Evolutionary conservation across 2,888 invertebrate genomes (phyloP), one percentile per base, ranked within the genome.

Genomic region (Alsophila aescularia): DNA sequence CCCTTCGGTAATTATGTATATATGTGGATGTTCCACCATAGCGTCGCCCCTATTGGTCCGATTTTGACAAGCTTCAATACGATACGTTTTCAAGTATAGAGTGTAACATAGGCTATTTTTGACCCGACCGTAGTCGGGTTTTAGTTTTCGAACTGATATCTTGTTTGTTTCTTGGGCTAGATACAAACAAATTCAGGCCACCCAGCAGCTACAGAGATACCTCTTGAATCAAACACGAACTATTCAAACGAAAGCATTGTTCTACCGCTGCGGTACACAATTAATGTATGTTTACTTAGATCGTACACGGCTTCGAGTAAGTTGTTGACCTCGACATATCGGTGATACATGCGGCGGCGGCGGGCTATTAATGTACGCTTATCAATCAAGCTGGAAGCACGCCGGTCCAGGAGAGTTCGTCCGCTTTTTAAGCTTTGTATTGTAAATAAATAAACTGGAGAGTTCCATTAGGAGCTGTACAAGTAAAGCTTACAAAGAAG

Each of bases 341-440:
- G 67, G 66, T 68, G 63, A 62, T 54, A 66, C 59, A 65, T 52
- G 47, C 60, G 55, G 52, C 40, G 55, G 52, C 40, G 44, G 59
- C 53, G n/a, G 37, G 36, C 41, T 69, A 69, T 67, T 65, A 62
- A 65, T n/a, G n/a, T 70, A 72, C 55, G 54, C 55, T 69, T 72
- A 70, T 72, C 70, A 70, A 64, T 63, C 55, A 64, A 58, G 60
- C 67, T 58, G 55, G 54, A 65, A 64, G 67, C 69, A n/a, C 58
- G 47, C 43, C 72, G 71, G 15, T 15, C 71, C 72, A 72, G 65
- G 69, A 75, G 73, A 70, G 75, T 70, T 67, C 58, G 73, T 48
- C 69, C 75, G 70, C 64, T 36, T 47, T 54, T 57, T 43, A 32
- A 37, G 44, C 52, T 52, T 52, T 52, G 40, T 52, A 40, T 52